These are phyloP conservation scores for Tyto alba DNA, from an alignment of 2,113 vertebrate species.

Conservation along the genomic window DNA sequence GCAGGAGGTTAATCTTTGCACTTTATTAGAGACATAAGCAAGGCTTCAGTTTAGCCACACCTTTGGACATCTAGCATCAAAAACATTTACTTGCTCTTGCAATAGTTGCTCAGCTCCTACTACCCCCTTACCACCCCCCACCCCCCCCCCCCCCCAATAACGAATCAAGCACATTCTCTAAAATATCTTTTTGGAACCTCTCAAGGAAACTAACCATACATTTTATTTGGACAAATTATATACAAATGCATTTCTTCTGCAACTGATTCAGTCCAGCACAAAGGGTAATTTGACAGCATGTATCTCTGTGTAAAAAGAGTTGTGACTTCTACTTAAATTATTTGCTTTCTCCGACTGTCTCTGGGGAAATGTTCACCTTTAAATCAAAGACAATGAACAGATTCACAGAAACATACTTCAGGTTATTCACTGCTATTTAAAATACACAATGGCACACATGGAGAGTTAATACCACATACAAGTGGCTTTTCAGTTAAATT, in stretches of 20 bases:
- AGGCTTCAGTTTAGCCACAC: neutral
- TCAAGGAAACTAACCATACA: neutral
- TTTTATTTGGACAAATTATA: neutral
- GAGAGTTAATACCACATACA: neutral
- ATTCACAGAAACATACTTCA: neutral
- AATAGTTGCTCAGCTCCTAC: neutral
- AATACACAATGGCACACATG: neutral
- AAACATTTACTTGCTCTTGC: neutral
- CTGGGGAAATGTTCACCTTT: neutral
- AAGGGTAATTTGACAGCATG: neutral
- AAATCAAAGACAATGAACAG: neutral
- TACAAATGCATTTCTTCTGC: neutral
- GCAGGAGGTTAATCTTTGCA: neutral
- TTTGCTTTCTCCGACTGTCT: neutral
- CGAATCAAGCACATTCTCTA: neutral
- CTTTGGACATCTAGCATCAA: neutral
- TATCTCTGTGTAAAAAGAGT: neutral
- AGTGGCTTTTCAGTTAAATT: neutral
- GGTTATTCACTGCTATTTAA: neutral
- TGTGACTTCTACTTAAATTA: neutral
- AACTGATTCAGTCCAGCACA: neutral
- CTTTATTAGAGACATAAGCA: neutral
- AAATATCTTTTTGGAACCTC: neutral
- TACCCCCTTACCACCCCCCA: too few species aligned
- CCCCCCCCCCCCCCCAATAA: neutral